These are phyloP conservation scores for Tetramorium alpestre DNA, from an alignment of 1,140 invertebrate species.

Conservation along the genomic window DNA sequence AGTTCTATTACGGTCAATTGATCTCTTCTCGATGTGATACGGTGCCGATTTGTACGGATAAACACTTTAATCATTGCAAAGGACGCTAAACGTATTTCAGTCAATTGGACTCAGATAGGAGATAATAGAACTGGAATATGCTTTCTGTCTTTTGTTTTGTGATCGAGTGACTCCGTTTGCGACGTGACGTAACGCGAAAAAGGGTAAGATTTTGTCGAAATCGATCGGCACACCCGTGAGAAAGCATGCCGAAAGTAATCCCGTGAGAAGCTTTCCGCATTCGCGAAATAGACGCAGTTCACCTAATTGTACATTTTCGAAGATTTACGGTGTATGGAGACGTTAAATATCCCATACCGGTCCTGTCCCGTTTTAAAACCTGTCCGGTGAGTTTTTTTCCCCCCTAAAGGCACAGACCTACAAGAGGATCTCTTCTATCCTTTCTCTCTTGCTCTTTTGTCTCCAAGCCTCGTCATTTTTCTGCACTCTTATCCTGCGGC, in stretches of 20 bases:
- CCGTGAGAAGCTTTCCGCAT: constrained; percentile 7
- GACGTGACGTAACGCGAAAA: neutral
- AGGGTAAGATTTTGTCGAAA: neutral
- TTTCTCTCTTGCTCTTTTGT: constrained; percentile 20
- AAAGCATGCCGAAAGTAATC: neutral
- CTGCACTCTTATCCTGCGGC: neutral
- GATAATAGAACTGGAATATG: neutral
- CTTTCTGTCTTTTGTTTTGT: neutral
- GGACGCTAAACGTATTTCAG: neutral
- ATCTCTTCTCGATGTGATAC: neutral
- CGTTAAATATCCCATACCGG: constrained; percentile 63
- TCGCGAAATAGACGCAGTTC: constrained; percentile 9
- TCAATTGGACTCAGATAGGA: neutral
- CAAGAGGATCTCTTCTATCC: constrained; percentile 20
- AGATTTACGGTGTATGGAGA: constrained; percentile 54
- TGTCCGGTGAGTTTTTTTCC: constrained; percentile 69
- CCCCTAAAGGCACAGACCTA: constrained; percentile 22
- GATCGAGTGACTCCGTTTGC: neutral
- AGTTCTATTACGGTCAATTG: neutral
- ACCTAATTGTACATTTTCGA: constrained; percentile 29
- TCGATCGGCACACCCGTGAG: neutral
- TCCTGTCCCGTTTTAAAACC: constrained; percentile 74
- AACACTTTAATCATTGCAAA: constrained; percentile 21
- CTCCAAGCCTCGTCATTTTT: constrained; percentile 6
- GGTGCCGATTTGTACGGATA: neutral